Evolutionary conservation across 2,888 invertebrate species (phyloP), one percentile per base, ranked within the genome.

Genomic region (Oscheius sp.): DNA sequence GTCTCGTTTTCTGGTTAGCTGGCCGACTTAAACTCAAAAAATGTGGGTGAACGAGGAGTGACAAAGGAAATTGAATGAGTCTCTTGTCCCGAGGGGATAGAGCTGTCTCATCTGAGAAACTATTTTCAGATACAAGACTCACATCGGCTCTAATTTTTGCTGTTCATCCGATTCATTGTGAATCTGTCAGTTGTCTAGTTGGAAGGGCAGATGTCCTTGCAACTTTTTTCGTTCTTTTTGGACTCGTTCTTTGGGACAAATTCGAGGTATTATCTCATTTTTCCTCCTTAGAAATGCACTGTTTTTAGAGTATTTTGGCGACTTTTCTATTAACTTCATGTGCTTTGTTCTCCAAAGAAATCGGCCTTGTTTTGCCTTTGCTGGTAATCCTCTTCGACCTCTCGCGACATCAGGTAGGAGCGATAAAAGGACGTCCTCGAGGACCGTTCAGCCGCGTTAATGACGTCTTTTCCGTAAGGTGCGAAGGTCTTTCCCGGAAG

Each of bases 111-210:
- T n/a, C n/a, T n/a, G n/a, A n/a, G n/a, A n/a, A n/a, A n/a, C n/a
- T n/a, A 4, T 31, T 10, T 58, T 58, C 58, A 61, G 61, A n/a
- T n/a, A n/a, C n/a, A n/a, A n/a, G n/a, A n/a, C 15, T 61, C n/a
- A 45, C 27, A 15, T 34, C 50, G 4, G 25, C 95, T 0, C 94
- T 94, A 0, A 89, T 94, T 8, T 97, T 97, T 87, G 95, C 96
- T 34, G 92, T 92, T 1, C 96, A 97, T 89, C 96, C 96, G 15
- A 92, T 97, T 82, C 96, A 96, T 89, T 93, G 94, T 3, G 97
- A 97, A 88, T 95, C 96, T 83, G 70, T 85, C 2, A 75, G 83
- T 17, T 74, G 95, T 27, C 91, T 95, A 58, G 96, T 97, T 15
- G 97, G 97, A 1, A 90, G 96, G 68, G 96, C 96, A 2, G 97